Evolutionary conservation across 1,140 invertebrate species (phyloP).

Genomic region (Lethocerus indicus): DNA sequence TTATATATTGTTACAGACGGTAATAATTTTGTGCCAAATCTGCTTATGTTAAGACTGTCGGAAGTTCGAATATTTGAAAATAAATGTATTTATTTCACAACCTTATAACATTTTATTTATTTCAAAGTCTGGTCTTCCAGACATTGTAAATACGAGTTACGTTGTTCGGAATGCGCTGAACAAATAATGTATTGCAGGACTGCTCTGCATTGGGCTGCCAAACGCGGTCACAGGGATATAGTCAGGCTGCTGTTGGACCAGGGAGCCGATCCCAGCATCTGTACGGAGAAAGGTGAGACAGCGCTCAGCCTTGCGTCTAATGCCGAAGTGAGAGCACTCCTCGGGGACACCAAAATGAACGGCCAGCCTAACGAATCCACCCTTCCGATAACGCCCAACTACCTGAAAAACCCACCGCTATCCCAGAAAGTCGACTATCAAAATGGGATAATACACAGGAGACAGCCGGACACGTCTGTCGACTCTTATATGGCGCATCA

Average conservation of each 20-base stretch:
- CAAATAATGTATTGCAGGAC: constrained; percentile 31
- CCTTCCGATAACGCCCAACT: constrained; percentile 34
- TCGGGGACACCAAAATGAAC: constrained; percentile 23
- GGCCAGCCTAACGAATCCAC: constrained; percentile 11
- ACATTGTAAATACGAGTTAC: background rate
- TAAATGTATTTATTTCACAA: no score
- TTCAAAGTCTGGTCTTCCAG: no score
- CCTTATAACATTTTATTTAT: no score
- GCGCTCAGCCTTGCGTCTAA: constrained; percentile 33
- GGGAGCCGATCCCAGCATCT: constrained; percentile 38
- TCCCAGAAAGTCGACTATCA: no score
- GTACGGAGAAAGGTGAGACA: constrained; percentile 36
- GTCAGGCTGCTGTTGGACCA: constrained; percentile 34
- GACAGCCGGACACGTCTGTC: no score
- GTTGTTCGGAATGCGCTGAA: background rate
- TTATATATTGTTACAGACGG: no score
- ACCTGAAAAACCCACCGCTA: constrained; percentile 34
- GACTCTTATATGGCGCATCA: no score
- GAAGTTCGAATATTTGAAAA: no score
- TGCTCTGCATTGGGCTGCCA: constrained; percentile 49
- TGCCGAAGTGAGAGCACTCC: constrained; percentile 32
- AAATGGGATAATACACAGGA: no score
- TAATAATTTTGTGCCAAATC: no score
- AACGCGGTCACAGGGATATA: constrained; percentile 36
- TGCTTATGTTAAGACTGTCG: no score